Conservation (phyloP, 1,140 invertebrate genomes). For the Mylabris phalerata region DNA sequence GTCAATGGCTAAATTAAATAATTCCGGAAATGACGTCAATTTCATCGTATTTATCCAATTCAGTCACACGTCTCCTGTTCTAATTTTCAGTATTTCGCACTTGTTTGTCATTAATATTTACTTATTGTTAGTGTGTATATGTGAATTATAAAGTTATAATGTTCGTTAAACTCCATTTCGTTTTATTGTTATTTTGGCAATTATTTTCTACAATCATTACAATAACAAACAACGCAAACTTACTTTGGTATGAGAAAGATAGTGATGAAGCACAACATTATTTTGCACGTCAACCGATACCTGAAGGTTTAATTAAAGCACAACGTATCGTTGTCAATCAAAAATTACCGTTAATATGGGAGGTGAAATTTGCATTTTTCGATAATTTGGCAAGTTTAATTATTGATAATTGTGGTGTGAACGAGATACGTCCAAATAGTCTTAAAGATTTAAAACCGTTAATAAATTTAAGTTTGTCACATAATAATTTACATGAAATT, state of each 20-base stretch:
- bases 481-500: conserved; percentile 17
- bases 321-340: conserved; percentile 12
- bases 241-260: conserved; percentile 14
- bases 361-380: conserved; percentile 9
- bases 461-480: conserved; percentile 18
- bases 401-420: conserved; percentile 17
- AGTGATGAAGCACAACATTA: conserved; percentile 2
- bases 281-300: conserved; percentile 5
- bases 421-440: conserved; percentile 14
- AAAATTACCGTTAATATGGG: conserved; percentile 5
- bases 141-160: too few species aligned
- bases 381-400: conserved; percentile 11
- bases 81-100: too few species aligned
- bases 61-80: too few species aligned
- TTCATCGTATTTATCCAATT: too few species aligned
- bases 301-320: conserved; percentile 3
- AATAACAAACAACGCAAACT: conserved; percentile 5
- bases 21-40: too few species aligned
- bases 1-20: too few species aligned
- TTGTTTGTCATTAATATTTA: too few species aligned
- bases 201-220: neutral
- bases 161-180: too few species aligned
- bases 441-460: conserved; percentile 12
- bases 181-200: too few species aligned
- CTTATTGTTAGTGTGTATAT: too few species aligned